These are phyloP conservation scores for Disparrhopalites patrizii DNA, from an alignment of 2,888 invertebrate species.

Conservation along the genomic window DNA sequence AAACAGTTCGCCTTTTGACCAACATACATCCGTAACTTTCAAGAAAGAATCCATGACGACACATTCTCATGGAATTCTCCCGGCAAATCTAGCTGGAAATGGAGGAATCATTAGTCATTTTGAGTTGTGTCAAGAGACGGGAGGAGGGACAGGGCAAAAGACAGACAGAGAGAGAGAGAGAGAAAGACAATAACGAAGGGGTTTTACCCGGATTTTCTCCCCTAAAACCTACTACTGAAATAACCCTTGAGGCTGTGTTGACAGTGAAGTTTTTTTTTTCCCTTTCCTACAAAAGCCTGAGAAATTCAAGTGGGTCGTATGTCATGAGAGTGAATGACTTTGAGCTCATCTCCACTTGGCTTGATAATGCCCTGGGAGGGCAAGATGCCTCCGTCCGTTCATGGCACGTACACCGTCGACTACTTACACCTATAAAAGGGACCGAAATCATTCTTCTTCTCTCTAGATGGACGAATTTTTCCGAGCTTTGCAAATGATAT, in stretches of 20 bases:
- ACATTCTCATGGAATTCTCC: too few relatives aligned
- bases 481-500: conserved; percentile 10
- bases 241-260: conserved; percentile 25
- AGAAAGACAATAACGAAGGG: conserved; percentile 1
- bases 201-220: too few relatives aligned
- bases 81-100: conserved; percentile 21
- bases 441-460: too few relatives aligned
- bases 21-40: too few relatives aligned
- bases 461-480: not conserved
- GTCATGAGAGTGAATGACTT: conserved; percentile 25
- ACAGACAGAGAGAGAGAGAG: conserved; percentile 6
- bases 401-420: not conserved
- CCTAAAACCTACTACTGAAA: too few relatives aligned
- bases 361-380: not conserved
- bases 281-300: conserved; percentile 32
- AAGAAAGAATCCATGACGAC: too few relatives aligned
- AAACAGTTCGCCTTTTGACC: too few relatives aligned
- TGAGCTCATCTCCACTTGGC: conserved; percentile 9
- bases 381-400: not conserved
- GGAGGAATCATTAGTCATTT: conserved; percentile 34
- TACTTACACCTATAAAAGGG: too few relatives aligned
- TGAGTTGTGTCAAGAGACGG: conserved; percentile 1
- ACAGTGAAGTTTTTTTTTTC: too few relatives aligned
- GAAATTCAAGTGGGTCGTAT: conserved; percentile 33
- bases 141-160: not conserved